phyloP scores from a whole-genome alignment of 2,888 invertebrate genomes.

The Julus scandinavius region DNA sequence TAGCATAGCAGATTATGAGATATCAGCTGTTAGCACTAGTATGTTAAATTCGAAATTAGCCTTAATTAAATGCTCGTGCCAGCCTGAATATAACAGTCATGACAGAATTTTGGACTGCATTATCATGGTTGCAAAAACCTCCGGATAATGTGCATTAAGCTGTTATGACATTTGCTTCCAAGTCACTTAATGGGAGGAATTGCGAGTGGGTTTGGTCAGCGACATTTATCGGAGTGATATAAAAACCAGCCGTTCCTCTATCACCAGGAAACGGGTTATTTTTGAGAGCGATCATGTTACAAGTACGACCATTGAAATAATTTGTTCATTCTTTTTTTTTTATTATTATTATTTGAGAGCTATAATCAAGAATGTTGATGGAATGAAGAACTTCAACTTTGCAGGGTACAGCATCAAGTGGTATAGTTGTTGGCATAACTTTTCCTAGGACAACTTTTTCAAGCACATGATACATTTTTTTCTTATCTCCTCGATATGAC shows the following conservation, averaged over 20 bases:
- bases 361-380: slow-evolving; percentile 4
- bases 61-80: neutral
- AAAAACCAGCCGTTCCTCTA: slow-evolving; percentile 30
- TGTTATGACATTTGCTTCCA: neutral
- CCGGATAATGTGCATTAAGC: neutral
- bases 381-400: neutral
- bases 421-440: neutral
- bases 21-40: neutral
- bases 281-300: neutral
- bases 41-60: neutral
- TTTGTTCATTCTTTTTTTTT: neutral
- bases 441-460: neutral
- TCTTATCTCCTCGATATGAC: neutral
- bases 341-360: neutral
- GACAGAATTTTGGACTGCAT: neutral
- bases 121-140: neutral
- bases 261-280: slow-evolving; percentile 38
- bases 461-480: neutral
- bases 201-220: neutral
- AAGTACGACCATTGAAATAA: neutral
- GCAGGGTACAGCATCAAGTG: neutral
- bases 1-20: neutral
- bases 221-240: neutral
- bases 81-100: neutral
- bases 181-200: neutral